Evolutionary conservation across 2,797 vertebrate genomes (phyloP).

Genomic region (Myoxocephalus aenaeus): DNA sequence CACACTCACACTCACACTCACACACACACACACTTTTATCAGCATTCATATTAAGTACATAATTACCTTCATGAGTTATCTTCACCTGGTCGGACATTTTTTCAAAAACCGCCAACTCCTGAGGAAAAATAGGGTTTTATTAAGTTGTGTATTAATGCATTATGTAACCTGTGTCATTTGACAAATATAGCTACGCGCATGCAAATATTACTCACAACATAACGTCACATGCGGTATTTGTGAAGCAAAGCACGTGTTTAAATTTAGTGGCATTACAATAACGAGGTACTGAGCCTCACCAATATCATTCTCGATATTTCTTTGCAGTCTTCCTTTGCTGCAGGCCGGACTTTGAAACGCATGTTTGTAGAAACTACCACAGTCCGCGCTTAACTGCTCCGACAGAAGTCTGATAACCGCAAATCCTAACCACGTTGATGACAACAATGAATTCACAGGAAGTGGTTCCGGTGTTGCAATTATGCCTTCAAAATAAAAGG

Average conservation of each 20-base stretch:
- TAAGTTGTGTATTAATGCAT: background rate
- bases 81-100: slow-evolving; percentile 83
- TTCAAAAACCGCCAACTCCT: slow-evolving; percentile 84
- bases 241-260: background rate
- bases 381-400: background rate
- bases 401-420: background rate
- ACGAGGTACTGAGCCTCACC: slow-evolving; percentile 62
- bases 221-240: background rate
- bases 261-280: background rate
- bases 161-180: rapidly evolving
- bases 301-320: slow-evolving; percentile 81
- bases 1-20: no score
- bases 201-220: background rate
- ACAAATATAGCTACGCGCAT: background rate
- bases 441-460: background rate
- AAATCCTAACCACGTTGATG: background rate
- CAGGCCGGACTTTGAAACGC: slow-evolving; percentile 75
- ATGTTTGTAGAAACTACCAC: slow-evolving; percentile 48
- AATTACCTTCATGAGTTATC: slow-evolving; percentile 82
- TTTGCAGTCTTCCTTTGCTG: slow-evolving; percentile 77
- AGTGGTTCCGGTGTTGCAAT: background rate
- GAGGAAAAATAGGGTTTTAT: background rate
- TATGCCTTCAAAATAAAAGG: slow-evolving; percentile 23
- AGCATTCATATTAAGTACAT: no score
- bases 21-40: no score